These are phyloP conservation scores for Drosophila mojavensis DNA, from an alignment of 1,140 invertebrate species.

Conservation along the genomic window DNA sequence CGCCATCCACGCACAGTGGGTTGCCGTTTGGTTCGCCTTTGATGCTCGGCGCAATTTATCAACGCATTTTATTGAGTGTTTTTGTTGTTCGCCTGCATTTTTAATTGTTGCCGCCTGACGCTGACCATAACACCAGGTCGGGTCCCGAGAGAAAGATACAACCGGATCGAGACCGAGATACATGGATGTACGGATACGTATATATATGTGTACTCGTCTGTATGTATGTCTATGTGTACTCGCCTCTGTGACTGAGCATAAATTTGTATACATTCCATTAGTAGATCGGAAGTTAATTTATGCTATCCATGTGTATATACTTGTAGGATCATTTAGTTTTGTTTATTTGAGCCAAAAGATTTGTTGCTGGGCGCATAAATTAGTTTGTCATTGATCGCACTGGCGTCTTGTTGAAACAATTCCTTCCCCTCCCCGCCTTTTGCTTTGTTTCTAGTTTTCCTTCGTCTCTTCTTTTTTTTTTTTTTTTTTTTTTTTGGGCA, in stretches of 20 bases:
- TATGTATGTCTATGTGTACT: not conserved
- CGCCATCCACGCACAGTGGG: constrained; percentile 75
- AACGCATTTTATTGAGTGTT: constrained; percentile 81
- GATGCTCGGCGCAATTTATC: constrained; percentile 78
- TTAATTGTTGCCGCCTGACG: constrained; percentile 76
- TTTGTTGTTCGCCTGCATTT: constrained; percentile 70
- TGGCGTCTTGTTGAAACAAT: constrained; percentile 44
- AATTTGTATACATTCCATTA: constrained; percentile 56
- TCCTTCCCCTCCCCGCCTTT: not conserved
- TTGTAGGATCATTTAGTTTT: constrained; percentile 59
- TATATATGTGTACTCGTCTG: not conserved
- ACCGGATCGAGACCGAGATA: not conserved
- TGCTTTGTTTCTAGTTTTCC: not conserved
- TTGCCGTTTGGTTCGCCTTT: constrained; percentile 71
- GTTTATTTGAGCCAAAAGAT: constrained; percentile 76
- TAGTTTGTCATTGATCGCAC: constrained; percentile 69
- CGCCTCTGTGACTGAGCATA: constrained; percentile 61
- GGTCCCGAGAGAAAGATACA: constrained; percentile 4
- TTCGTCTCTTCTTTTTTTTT: not conserved
- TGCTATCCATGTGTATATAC: constrained; percentile 40
- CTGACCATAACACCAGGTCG: constrained; percentile 71
- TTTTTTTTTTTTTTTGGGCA: not conserved
- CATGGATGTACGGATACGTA: not conserved
- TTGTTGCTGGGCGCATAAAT: constrained; percentile 73
- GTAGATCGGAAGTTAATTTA: constrained; percentile 77